Evolutionary conservation across 1,140 invertebrate species (phyloP), one percentile per base, ranked within the genome.

Genomic region (Zaprionus taronus): DNA sequence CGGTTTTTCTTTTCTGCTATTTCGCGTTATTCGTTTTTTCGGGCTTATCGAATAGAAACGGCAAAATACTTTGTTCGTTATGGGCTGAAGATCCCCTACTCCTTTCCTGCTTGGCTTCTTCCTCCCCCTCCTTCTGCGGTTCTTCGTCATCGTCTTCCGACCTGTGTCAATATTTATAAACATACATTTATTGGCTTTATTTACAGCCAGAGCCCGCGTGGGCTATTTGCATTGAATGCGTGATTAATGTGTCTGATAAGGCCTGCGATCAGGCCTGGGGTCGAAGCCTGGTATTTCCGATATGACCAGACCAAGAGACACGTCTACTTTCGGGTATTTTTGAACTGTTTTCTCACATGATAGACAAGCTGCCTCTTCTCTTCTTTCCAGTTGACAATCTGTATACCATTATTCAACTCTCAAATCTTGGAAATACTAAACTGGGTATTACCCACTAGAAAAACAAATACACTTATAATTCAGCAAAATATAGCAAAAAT

Each of bases 171-270:
- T 85, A 85, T 85, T 51, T 51, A 24, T 24, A 24, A 49, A 12
- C 47, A 51, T 51, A n/a, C n/a, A 24, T 51, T 85, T 84, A 85
- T 84, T 75, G 79, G 75, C 76, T 85, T 85, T 84, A 70, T 80
- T 81, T 85, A 85, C 78, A 76, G 72, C 71, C 72, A 84, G 47
- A 69, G 60, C 53, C 56, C 61, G 49, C 34, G 73, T 77, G 63
- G 31, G 70, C 64, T 83, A 83, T 81, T 79, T 83, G 81, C 79
- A 81, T 81, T 84, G 82, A 83, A 80, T 80, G 74, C 57, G 63
- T 80, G 82, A 84, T 80, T 80, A 78, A 74, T 74, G 78, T 67
- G 51, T 34, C 65, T 61, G 78, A 80, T 80, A 80, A 80, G 72
- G 36, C 20, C 7, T 20, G n/a, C 41, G 17, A 67, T 67, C 64